Evolutionary conservation across 2,888 invertebrate species (phyloP).

Genomic region (Choreutis nemorana): DNA sequence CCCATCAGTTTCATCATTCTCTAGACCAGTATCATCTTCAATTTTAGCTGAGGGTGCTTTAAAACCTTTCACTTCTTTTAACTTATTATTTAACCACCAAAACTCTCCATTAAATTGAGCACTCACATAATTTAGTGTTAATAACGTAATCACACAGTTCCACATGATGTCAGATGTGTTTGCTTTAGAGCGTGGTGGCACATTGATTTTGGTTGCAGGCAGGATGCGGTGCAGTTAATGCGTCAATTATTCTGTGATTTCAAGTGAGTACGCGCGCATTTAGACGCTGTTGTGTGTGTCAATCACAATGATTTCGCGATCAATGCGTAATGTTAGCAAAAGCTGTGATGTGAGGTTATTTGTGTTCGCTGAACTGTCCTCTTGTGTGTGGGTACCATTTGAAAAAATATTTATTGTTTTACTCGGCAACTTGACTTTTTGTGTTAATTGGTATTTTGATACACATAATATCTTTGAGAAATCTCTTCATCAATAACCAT

Average conservation of each 20-base stretch:
- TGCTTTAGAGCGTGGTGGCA: no score
- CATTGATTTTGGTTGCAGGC: no score
- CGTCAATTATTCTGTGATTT: slow-evolving; percentile 34
- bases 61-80: slow-evolving; percentile 23
- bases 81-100: slow-evolving; percentile 47
- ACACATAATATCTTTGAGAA: no score
- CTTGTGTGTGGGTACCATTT: slow-evolving; percentile 20
- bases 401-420: no score
- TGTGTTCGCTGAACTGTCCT: slow-evolving; percentile 23
- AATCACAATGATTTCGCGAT: slow-evolving; percentile 34
- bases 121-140: slow-evolving; percentile 20
- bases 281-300: slow-evolving; percentile 32
- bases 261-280: slow-evolving; percentile 23
- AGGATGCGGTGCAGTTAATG: slow-evolving; percentile 42
- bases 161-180: no score
- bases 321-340: slow-evolving; percentile 21
- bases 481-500: no score
- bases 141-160: no score
- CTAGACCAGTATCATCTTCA: slow-evolving; percentile 35
- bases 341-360: slow-evolving; percentile 23
- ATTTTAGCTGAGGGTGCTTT: slow-evolving; percentile 27
- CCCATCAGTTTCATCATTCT: slow-evolving; percentile 42
- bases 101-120: slow-evolving; percentile 47
- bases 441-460: no score
- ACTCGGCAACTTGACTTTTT: no score